phyloP scores from a whole-genome alignment of 2,888 invertebrate genomes.

The Scaptomyza flava region DNA sequence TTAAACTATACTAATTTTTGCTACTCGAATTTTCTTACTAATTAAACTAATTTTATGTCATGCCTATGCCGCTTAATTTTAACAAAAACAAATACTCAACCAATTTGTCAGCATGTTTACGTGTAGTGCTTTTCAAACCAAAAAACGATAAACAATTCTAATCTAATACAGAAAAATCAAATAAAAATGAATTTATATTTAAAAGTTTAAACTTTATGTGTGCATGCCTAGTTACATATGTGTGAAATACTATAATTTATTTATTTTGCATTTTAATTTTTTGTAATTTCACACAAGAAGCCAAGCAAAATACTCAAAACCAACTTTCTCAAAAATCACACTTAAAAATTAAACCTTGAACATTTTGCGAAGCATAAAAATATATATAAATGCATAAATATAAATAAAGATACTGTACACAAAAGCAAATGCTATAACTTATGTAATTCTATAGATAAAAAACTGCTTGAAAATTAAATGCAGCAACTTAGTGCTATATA shows the following conservation, averaged over 20 bases:
- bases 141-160: conserved; percentile 33
- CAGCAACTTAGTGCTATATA: conserved; percentile 74
- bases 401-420: conserved; percentile 49
- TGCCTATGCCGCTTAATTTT: conserved; percentile 45
- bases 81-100: conserved; percentile 67
- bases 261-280: conserved; percentile 60
- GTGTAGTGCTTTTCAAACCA: conserved; percentile 72
- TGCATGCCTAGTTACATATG: conserved; percentile 54
- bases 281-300: conserved; percentile 47
- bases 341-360: conserved; percentile 34
- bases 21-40: conserved; percentile 72
- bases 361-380: conserved; percentile 54
- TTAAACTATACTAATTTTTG: conserved; percentile 72
- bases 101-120: conserved; percentile 45
- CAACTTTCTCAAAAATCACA: conserved; percentile 41
- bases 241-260: conserved; percentile 62
- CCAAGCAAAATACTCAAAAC: conserved; percentile 66
- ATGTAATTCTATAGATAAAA: conserved; percentile 45
- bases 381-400: conserved; percentile 40
- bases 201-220: conserved; percentile 51
- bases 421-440: conserved; percentile 64
- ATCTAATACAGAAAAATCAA: conserved; percentile 31
- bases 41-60: conserved; percentile 53
- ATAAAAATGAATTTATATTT: conserved; percentile 31
- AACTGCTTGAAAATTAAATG: conserved; percentile 66